phyloP scores from a whole-genome alignment of 2,888 invertebrate genomes.

The Gnatocerus cornutus region DNA sequence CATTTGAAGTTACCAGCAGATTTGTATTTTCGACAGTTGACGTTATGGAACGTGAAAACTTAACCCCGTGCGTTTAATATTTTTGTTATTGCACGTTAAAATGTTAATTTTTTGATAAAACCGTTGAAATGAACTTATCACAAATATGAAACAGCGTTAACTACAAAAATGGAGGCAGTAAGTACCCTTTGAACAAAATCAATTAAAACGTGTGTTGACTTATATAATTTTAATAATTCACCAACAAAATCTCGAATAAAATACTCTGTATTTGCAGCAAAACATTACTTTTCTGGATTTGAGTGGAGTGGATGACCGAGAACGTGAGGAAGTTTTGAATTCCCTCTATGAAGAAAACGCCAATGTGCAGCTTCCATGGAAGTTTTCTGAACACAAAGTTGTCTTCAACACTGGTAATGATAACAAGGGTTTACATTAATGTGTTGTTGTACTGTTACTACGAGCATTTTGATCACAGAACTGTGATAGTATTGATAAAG shows the following conservation, averaged over 20 bases:
- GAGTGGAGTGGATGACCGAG: slow-evolving; percentile 81
- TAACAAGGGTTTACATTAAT: not conserved
- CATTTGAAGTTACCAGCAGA: slow-evolving; percentile 21
- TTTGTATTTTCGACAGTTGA: slow-evolving; percentile 46
- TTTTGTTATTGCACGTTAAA: slow-evolving; percentile 39
- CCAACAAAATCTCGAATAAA: not conserved
- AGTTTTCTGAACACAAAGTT: slow-evolving; percentile 48
- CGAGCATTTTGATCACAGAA: too few relatives aligned
- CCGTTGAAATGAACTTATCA: slow-evolving; percentile 35
- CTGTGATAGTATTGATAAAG: too few relatives aligned
- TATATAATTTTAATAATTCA: slow-evolving; percentile 37
- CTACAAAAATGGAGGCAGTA: slow-evolving; percentile 55
- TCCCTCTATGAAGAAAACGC: slow-evolving; percentile 73
- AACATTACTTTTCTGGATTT: slow-evolving; percentile 81
- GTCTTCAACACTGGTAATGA: slow-evolving; percentile 28
- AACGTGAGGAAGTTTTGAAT: slow-evolving; percentile 77
- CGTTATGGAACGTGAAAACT: slow-evolving; percentile 60
- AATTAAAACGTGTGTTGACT: slow-evolving; percentile 29
- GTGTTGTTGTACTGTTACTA: too few relatives aligned
- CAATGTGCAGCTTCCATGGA: slow-evolving; percentile 69
- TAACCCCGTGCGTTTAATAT: slow-evolving; percentile 55
- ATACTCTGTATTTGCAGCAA: slow-evolving; percentile 50
- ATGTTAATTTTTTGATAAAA: slow-evolving; percentile 35
- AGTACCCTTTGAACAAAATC: slow-evolving; percentile 35
- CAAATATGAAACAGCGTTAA: slow-evolving; percentile 41